Percentiles rank a stretch among this genome's conserved stretches.
phyloP scores from a whole-genome alignment of 2,797 vertebrate species.

The Falco biarmicus region DNA sequence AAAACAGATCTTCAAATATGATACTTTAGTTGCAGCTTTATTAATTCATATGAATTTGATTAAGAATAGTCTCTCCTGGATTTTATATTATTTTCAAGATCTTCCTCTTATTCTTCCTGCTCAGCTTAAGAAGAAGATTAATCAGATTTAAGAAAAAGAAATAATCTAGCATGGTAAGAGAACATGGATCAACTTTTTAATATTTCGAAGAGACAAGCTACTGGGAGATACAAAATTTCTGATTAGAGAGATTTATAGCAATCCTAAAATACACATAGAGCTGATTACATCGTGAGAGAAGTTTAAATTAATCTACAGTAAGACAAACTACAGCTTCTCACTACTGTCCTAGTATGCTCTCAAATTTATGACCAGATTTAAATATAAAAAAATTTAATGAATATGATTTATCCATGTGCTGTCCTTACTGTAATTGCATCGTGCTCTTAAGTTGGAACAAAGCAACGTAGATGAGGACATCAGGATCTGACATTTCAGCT shows the following conservation, averaged over 20 bases:
- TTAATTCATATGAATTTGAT: slow-evolving; percentile 53
- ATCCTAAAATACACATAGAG: slow-evolving; percentile 54
- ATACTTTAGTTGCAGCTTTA: slow-evolving; percentile 45
- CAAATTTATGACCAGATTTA: background rate
- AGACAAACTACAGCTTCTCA: slow-evolving; percentile 13
- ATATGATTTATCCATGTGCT: background rate
- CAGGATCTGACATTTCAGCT: background rate
- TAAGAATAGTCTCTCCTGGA: slow-evolving; percentile 56
- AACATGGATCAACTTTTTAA: slow-evolving; percentile 53
- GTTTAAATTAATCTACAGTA: background rate
- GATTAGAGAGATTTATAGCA: slow-evolving; percentile 59
- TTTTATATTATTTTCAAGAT: slow-evolving; percentile 62
- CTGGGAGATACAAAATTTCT: background rate
- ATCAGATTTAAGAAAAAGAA: slow-evolving; percentile 45
- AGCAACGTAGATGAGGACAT: background rate
- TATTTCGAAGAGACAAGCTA: slow-evolving; percentile 45
- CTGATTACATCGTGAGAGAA: slow-evolving; percentile 16
- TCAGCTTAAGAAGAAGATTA: slow-evolving; percentile 55
- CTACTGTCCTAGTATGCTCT: background rate
- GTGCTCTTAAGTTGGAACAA: background rate
- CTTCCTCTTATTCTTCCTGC: slow-evolving; percentile 51
- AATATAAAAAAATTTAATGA: background rate
- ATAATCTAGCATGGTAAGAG: slow-evolving; percentile 56
- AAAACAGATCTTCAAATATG: slow-evolving; percentile 47
- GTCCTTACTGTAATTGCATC: background rate